phyloP scores from a whole-genome alignment of 2,113 vertebrate species.

The Podarcis cretensis region DNA sequence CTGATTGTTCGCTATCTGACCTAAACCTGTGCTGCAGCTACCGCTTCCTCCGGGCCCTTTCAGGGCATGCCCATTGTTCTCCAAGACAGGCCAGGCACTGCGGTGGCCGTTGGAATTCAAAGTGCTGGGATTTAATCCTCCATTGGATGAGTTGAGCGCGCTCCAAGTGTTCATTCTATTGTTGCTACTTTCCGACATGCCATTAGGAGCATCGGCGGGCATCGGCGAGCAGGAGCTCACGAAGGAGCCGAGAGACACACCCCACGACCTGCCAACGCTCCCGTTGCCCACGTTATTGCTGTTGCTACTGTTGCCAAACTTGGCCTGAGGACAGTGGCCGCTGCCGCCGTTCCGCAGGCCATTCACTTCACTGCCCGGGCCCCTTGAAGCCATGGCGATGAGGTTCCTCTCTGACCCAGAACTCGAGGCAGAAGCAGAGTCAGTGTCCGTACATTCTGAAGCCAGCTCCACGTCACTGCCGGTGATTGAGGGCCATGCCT shows the following conservation, averaged over 20 bases:
- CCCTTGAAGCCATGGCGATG: conserved; percentile 82
- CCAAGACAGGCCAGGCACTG: conserved; percentile 92
- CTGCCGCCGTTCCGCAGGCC: conserved; percentile 87
- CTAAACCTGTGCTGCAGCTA: conserved; percentile 82
- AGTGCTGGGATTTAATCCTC: conserved; percentile 94
- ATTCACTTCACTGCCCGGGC: conserved; percentile 82
- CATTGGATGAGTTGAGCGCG: conserved; percentile 86
- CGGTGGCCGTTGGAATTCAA: conserved; percentile 95
- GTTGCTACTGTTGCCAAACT: conserved; percentile 85
- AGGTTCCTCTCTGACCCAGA: conserved; percentile 91
- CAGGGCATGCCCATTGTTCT: conserved; percentile 87
- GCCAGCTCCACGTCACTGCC: conserved; percentile 89
- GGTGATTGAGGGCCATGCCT: conserved; percentile 87
- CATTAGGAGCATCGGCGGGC: conserved; percentile 82
- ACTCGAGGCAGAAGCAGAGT: conserved; percentile 91
- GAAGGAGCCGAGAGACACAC: conserved; percentile 78
- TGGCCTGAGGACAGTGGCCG: conserved; percentile 82
- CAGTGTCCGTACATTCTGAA: conserved; percentile 95
- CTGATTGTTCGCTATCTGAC: conserved; percentile 84
- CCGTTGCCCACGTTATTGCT: conserved; percentile 93
- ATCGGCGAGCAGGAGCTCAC: conserved; percentile 87
- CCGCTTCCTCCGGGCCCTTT: conserved; percentile 85
- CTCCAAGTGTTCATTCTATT: conserved; percentile 86
- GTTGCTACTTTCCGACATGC: conserved; percentile 85
- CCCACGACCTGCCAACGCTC: conserved; percentile 84